Base-by-base conservation (phyloP, 1,140 invertebrate genomes). In the Nautilus pompilius region DNA sequence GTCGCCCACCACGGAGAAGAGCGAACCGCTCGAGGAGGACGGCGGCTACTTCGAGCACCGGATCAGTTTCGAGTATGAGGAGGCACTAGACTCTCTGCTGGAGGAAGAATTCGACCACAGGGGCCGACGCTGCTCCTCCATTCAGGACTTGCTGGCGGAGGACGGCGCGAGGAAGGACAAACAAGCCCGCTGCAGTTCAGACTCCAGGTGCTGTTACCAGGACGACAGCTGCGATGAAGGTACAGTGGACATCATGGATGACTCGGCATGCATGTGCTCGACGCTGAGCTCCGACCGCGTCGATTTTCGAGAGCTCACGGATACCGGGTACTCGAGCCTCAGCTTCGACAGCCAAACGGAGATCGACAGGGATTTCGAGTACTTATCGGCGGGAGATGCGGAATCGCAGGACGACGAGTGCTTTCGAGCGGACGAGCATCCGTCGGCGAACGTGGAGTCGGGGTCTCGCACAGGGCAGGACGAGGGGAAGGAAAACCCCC, bases 321-420 rank as follows among this genome's bases (percentile, higher is more conserved):
- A 74, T 58, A 71, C 72, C 15, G 72, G 72, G 1, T 74, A 74
- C 60, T 70, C 72, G 10, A 74, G 72, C 58, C 53, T 74, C 41
- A 69, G 60, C 5, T 46, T 69, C 20, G 69, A 74, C 53, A 58
- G 67, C 3, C 66, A 33, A 5, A 26, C 51, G 28, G 62, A 58
- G 28, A 30, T 63, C 13, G 66, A 67, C 55, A 58, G 64, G 13
- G 62, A 64, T 26, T 63, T 63, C 28, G 51, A 63, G 36, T 57
- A 41, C 24, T 15, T 30, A 28, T 10, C 34, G 20, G 34, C 30
- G 20, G 30, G 13, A 5, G 45, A 46, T 20, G 54, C 30, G 22
- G 30, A 56, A 4, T 20, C 20, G 24, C n/a, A 33, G n/a, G 29
- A 32, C 15, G 30, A 29, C 4, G 22, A 36, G 4, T 20, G n/a